Evolutionary conservation across 2,888 invertebrate species (phyloP), one percentile per base, ranked within the genome.

Genomic region (Norana najaformis): DNA sequence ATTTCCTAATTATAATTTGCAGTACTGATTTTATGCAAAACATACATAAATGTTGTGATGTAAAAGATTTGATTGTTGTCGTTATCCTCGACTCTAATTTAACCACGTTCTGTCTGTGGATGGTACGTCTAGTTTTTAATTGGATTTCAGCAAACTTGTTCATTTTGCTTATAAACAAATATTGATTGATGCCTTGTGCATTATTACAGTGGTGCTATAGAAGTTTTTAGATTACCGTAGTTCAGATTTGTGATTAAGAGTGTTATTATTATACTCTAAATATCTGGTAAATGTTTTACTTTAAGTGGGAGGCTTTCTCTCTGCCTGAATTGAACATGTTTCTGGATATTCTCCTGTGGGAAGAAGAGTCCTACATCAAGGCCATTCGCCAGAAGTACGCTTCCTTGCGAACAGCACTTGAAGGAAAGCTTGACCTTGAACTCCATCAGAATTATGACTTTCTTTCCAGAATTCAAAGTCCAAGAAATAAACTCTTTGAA

Each of bases 251-350:
- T 30, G 30, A 69, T 69, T 69, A 69, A 69, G 1, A n/a, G 30
- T 69, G 69, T 69, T n/a, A 69, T 69, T n/a, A 69, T n/a, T 5
- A 69, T 69, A 69, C 30, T 69, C n/a, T 41, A n/a, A 69, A 8
- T 69, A 69, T 69, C n/a, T 0, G 20, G 47, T 69, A 69, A 30
- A 69, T 69, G 30, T 30, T 69, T 69, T 69, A n/a, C 30, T 30
- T 90, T 23, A 90, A 91, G 91, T 96, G 96, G 96, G 96, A 96
- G 88, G 95, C 95, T 20, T 96, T 96, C 94, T 95, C 96, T 90
- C 92, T 95, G 34, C 96, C 96, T n/a, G 96, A 96, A 93, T 93
- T 96, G 91, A 94, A 95, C 90, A 96, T 96, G 92, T 96, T 96
- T 93, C 93, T 96, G 90, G 93, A 94, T 82, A 96, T 96, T 89